Evolutionary conservation across 2,113 vertebrate genomes (phyloP), one percentile per base, ranked within the genome.

Genomic region (Pseudopodoces humilis): DNA sequence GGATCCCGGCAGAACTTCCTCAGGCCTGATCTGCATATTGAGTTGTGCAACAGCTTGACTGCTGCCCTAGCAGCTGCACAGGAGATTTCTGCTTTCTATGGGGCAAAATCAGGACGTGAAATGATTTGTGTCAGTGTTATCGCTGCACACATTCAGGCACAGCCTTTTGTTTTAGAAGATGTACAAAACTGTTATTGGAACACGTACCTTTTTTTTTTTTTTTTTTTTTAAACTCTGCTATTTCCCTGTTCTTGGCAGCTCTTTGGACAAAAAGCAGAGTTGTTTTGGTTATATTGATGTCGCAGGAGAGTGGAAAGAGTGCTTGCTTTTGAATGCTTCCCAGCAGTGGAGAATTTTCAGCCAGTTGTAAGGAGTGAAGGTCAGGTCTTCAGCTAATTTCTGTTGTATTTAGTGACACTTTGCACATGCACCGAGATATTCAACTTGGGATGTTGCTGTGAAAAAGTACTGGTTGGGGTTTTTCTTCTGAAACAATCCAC

Each of bases 1-100:
- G 83, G 90, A 90, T 97, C 89, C 55, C 50, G 0, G 47, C 70
- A 94, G 64, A 76, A 58, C 46, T 96, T 97, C 96, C 88, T 91
- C 83, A 31, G 81, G 41, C 65, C 53, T 89, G 71, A 93, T 96
- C 88, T 96, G 63, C 88, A 58, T 93, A 60, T 23, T 60, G 43
- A 50, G 30, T 82, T 94, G 77, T 67, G 58, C 67, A 78, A 89
- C 47, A 71, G 75, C 39, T 83, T 75, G 49, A 35, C 64, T 72
- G 63, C 82, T 78, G 35, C n/a, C 25, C 39, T n/a, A 20, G 64
- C 68, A 92, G 43, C 93, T 89, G 86, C 68, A 75, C 43, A 59
- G 75, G 67, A 94, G 52, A 67, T 88, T 79, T 81, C 80, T 81
- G 81, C 37, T 86, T 93, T 91, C 75, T 55, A 5, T 6, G 18